A percentile compares a stretch with the other conserved stretches of the same genome.
Conservation (phyloP, 2,113 vertebrate genomes). For the Petrocephalus microphthalmus region DNA sequence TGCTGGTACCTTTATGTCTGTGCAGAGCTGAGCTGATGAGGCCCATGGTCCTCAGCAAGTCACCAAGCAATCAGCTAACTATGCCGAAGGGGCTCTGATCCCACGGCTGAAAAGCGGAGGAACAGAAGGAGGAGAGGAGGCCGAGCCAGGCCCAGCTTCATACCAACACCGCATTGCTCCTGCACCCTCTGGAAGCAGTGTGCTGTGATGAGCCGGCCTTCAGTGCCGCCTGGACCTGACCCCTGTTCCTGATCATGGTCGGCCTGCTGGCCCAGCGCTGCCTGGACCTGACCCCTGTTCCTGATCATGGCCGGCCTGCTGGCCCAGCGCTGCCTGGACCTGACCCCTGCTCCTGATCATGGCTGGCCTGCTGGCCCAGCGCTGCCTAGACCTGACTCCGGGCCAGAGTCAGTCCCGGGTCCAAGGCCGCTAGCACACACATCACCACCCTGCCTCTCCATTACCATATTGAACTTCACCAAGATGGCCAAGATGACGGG, state of each 20-base stretch:
- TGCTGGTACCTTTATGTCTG: neutral
- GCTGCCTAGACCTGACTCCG: neutral
- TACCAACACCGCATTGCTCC: neutral
- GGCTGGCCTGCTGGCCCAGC: too few species aligned
- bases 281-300: too few species aligned
- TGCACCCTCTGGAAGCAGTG: neutral
- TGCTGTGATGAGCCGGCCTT: neutral
- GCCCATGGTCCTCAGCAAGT: neutral
- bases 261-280: too few species aligned
- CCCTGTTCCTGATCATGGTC: neutral
- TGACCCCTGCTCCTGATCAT: too few species aligned
- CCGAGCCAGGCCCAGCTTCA: neutral
- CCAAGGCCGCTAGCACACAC: neutral
- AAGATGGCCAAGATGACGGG: constrained; percentile 64
- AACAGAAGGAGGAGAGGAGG: neutral
- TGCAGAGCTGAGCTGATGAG: neutral
- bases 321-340: too few species aligned
- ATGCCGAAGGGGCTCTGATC: neutral
- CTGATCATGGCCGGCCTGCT: too few species aligned
- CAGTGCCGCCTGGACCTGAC: neutral
- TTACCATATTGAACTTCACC: constrained; percentile 63
- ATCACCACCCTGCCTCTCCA: constrained; percentile 49
- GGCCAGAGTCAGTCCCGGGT: neutral
- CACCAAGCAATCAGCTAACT: neutral
- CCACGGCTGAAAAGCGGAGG: neutral